Evolutionary conservation across 2,888 invertebrate genomes (phyloP), one percentile per base, ranked within the genome.

Genomic region (Lasioglossum leucozonium): DNA sequence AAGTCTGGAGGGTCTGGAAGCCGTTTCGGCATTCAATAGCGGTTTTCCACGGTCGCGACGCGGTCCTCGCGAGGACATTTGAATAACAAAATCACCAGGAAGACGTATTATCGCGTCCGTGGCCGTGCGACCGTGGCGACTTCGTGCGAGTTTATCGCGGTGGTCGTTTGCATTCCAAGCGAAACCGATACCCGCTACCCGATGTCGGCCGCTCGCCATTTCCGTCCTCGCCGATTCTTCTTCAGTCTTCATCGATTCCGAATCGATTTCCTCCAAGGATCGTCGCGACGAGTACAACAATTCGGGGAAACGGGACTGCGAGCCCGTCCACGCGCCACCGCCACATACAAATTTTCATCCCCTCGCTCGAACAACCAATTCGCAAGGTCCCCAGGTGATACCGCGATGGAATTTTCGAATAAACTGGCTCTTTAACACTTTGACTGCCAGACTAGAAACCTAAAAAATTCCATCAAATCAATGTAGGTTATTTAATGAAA

Each of bases 11-110:
- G 88, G 85, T 81, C 22, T 22, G 34, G 75, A 81, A 85, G 87
- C 76, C 89, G 87, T 89, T 90, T 89, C 85, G 78, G 87, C 91
- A 89, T 92, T 92, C 91, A 91, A 91, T 91, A 90, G 89, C 88
- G 89, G 85, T 89, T 90, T 91, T 87, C 90, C 88, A 88, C 72
- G 84, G 78, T 86, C 85, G 55, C 74, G n/a, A 1, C 82, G 22
- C 79, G 76, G 81, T 30, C 79, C 78, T 30, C 37, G 75, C 34
- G 51, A 10, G 51, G 47, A 26, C 83, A 94, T 94, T 94, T 94
- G 93, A 94, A 94, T 94, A 92, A 94, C 94, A 94, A 94, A 94
- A 94, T 94, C 91, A 84, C 78, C 83, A 81, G 85, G 85, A 90
- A 90, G 91, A 90, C 79, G 87, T 90, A 91, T 89, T 91, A 88